Base-by-base conservation (phyloP, 2,888 invertebrate species). In the Willowsia nigromaculata region DNA sequence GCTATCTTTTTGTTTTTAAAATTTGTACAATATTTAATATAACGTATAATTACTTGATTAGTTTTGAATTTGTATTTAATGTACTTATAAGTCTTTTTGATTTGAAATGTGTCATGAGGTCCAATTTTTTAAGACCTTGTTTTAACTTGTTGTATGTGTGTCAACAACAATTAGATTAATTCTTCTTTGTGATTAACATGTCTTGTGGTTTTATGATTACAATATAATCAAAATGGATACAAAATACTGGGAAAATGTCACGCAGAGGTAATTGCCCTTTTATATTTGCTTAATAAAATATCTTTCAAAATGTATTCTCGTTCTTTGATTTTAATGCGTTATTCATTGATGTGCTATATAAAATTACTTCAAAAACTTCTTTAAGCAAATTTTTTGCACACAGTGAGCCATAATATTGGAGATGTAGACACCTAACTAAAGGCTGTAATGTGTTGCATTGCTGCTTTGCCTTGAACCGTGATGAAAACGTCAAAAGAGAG, bases 201-300 rank as follows among this genome's bases (percentile, higher is more conserved):
- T n/a, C n/a, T n/a, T n/a, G n/a, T 47, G 47, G 13, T 47, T 47
- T 13, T 13, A 13, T 47, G 47, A 13, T 7, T 13, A 47, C 47
- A 47, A 40, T 40, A 40, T 40, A 9, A 5, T 40, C 9, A 40
- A 40, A 40, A 27, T 65, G 65, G 37, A 74, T 74, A 27, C 25
- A 6, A 74, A 43, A 53, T 78, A 78, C 81, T 81, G 81, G 81
- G 62, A 25, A 59, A 40, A 25, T 22, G 27, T 37, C 43, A 27
- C 13, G 25, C 71, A 25, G 43, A 74, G 71, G 71, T 74, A 74
- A 74, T 74, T n/a, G n/a, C n/a, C n/a, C n/a, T n/a, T n/a, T n/a
- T n/a, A n/a, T n/a, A n/a, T n/a, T n/a, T n/a, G n/a, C n/a, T n/a
- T n/a, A n/a, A n/a, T n/a, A n/a, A n/a, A n/a, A n/a, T n/a, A n/a